These are phyloP conservation scores for Pandemis corylana DNA, from an alignment of 2,888 invertebrate genomes.

Conservation along the genomic window DNA sequence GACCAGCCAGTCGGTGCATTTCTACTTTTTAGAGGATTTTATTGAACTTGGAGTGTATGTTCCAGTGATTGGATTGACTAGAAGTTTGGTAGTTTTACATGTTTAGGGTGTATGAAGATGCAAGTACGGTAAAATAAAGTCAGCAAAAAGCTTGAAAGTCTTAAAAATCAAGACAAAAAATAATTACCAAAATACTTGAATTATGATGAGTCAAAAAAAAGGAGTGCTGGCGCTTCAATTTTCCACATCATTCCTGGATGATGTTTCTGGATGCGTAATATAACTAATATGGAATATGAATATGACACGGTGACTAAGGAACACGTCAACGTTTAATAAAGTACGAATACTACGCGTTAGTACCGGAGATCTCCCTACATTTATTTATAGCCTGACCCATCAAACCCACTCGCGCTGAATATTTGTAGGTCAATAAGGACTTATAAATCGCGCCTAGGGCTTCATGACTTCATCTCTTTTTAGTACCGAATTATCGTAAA, in stretches of 20 bases:
- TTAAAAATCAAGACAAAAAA: too few relatives aligned
- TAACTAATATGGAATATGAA: background rate
- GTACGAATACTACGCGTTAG: slow-evolving; percentile 1
- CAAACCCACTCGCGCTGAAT: slow-evolving; percentile 8
- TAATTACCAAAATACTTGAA: too few relatives aligned
- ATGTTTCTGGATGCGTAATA: slow-evolving; percentile 1
- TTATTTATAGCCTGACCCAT: slow-evolving; percentile 36
- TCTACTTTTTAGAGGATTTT: too few relatives aligned
- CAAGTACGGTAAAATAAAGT: too few relatives aligned
- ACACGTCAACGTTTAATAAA: slow-evolving; percentile 1
- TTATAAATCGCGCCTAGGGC: slow-evolving; percentile 2
- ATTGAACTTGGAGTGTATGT: too few relatives aligned
- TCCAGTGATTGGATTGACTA: too few relatives aligned
- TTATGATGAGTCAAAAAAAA: background rate
- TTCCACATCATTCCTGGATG: background rate
- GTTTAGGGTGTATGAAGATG: too few relatives aligned
- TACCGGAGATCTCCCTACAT: slow-evolving; percentile 17
- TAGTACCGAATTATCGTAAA: background rate
- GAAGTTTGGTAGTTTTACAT: too few relatives aligned
- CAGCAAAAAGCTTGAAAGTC: too few relatives aligned
- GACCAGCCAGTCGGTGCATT: too few relatives aligned
- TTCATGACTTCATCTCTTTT: background rate
- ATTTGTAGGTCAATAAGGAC: slow-evolving; percentile 39
- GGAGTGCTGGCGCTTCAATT: background rate
- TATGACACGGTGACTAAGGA: slow-evolving; percentile 6